Evolutionary conservation across 2,797 vertebrate genomes (phyloP).

Genomic region (Catostomus latipinnis): DNA sequence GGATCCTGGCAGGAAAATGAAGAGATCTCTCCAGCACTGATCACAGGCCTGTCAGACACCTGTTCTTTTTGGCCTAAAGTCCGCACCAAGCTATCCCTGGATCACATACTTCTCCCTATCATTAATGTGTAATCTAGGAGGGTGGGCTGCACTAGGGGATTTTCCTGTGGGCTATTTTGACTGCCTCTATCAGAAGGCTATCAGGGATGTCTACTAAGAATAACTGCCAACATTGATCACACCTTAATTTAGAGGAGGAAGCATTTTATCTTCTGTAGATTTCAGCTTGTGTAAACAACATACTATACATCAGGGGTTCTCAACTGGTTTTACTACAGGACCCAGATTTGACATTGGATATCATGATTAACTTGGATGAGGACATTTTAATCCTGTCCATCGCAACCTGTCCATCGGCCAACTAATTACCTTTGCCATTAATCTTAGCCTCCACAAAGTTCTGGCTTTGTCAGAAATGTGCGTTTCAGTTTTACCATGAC

Average conservation of each 20-base stretch:
- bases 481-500: too few relatives aligned
- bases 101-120: conserved; percentile 5
- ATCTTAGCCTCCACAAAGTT: too few relatives aligned
- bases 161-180: background rate
- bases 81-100: background rate
- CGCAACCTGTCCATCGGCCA: too few relatives aligned
- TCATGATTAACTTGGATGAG: too few relatives aligned
- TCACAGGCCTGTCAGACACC: conserved; percentile 55
- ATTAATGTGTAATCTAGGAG: background rate
- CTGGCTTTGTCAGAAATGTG: too few relatives aligned
- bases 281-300: background rate
- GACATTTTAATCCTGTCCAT: too few relatives aligned
- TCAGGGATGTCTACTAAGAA: background rate
- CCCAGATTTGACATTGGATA: too few relatives aligned
- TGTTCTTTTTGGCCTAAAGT: conserved; percentile 49
- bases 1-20: conserved; percentile 45
- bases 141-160: background rate
- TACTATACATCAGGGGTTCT: too few relatives aligned
- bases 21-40: conserved; percentile 43
- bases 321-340: too few relatives aligned
- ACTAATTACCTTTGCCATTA: too few relatives aligned
- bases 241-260: background rate
- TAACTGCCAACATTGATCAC: background rate
- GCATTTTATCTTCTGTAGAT: background rate
- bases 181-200: background rate